A percentile compares a stretch with the other conserved stretches of the same genome.
Conservation (phyloP, 2,888 invertebrate species). For the Strigamia transsilvanica region DNA sequence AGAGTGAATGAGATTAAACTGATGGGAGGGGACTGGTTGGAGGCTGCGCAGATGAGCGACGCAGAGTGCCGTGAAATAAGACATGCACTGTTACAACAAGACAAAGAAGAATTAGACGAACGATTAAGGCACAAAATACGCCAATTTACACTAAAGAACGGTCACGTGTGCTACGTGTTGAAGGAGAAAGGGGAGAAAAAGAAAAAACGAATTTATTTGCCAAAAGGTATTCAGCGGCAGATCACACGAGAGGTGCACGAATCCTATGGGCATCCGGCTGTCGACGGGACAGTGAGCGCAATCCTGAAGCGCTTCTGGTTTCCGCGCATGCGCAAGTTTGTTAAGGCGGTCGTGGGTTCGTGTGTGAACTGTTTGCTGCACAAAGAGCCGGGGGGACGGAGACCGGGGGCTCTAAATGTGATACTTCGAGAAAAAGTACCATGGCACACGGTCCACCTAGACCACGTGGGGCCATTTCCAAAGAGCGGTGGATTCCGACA, state of each 20-base stretch:
- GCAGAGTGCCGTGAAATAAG: neutral
- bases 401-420: neutral
- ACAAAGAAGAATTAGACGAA: neutral
- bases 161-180: neutral
- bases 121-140: neutral
- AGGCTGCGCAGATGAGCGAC: slow-evolving; percentile 6
- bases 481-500: slow-evolving; percentile 3
- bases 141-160: neutral
- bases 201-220: neutral
- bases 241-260: neutral
- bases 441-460: slow-evolving; percentile 4
- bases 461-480: slow-evolving; percentile 40
- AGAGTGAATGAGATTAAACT: neutral
- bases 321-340: neutral
- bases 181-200: too few relatives aligned
- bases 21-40: slow-evolving; percentile 34
- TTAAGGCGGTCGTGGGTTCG: neutral
- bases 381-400: neutral
- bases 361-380: neutral
- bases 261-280: neutral
- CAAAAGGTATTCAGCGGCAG: neutral
- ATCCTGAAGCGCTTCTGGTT: too few relatives aligned
- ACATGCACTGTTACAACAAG: neutral
- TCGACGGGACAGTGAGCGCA: too few relatives aligned
- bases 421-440: neutral